Base-by-base conservation (phyloP, 2,797 vertebrate species). In the Thaleichthys pacificus region DNA sequence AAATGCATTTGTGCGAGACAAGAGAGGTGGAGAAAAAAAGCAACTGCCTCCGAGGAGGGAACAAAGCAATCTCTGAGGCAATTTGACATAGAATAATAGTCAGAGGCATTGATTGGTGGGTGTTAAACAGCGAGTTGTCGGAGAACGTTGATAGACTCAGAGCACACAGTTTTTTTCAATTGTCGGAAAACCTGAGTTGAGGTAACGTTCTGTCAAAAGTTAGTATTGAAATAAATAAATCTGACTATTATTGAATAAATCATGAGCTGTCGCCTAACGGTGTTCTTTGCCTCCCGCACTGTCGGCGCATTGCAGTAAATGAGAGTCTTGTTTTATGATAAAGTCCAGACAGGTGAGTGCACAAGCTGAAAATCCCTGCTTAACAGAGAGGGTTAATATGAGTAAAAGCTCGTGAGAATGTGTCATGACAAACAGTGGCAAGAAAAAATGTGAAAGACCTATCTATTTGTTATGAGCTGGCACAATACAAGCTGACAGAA, bases 401-500 rank as follows among this genome's bases (percentile, higher is more conserved):
- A 79, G 79, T 73, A 70, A 79, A 78, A 77, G 74, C 75, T 76
- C 70, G 74, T 51, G 68, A 64, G 78, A 73, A 73, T 69, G 79
- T 75, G 78, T 79, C 79, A 66, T 66, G 71, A 74, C 71, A 38
- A 66, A 63, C 66, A 61, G 64, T 67, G 69, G 71, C 72, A 67
- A 61, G 73, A 56, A 74, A 61, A 73, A 76, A 60, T 66, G 67
- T 62, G 72, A 70, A 72, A 71, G 71, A 58, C 69, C 5, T 51
- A 68, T 80, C 81, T 84, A 80, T 87, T 84, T 84, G 80, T 84
- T 83, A 83, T 82, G 80, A 84, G 82, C 71, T 71, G 68, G 70
- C 75, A 80, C 80, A 83, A 82, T 79, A 85, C 75, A 74, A 85
- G 78, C 78, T 83, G 81, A 86, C 81, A 84, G 78, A 79, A 77